These are phyloP conservation scores for Megaustenia siamemsis DNA, from an alignment of 2,888 invertebrate genomes.

Conservation along the genomic window DNA sequence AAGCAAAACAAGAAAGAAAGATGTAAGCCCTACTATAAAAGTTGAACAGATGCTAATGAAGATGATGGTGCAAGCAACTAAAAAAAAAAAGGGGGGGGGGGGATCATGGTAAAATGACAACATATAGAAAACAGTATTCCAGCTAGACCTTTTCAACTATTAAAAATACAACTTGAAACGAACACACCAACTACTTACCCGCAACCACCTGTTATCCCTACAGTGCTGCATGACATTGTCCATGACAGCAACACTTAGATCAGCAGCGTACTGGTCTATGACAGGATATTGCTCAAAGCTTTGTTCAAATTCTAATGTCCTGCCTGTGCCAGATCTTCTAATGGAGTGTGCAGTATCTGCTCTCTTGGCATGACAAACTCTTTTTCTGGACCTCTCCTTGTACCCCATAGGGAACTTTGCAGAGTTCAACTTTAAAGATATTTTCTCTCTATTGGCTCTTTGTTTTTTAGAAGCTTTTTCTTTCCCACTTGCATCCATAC, in stretches of 20 bases:
- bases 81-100: no score
- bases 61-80: no score
- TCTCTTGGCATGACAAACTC: background rate
- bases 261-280: constrained; percentile 45
- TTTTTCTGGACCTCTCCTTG: constrained; percentile 22
- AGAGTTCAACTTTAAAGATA: background rate
- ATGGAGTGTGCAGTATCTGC: background rate
- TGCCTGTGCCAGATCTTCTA: constrained; percentile 26
- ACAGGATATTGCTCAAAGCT: constrained; percentile 21
- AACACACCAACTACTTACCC: constrained; percentile 41
- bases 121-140: no score
- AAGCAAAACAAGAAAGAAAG: no score
- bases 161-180: background rate
- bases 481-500: constrained; percentile 32
- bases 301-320: background rate
- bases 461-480: background rate
- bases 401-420: background rate
- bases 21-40: no score
- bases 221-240: constrained; percentile 34
- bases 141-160: background rate
- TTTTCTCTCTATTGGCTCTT: background rate
- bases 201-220: constrained; percentile 23
- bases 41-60: no score
- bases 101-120: no score
- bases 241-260: constrained; percentile 41